Base-by-base conservation (phyloP, 2,797 vertebrate species). In the Chloroceryle inda region DNA sequence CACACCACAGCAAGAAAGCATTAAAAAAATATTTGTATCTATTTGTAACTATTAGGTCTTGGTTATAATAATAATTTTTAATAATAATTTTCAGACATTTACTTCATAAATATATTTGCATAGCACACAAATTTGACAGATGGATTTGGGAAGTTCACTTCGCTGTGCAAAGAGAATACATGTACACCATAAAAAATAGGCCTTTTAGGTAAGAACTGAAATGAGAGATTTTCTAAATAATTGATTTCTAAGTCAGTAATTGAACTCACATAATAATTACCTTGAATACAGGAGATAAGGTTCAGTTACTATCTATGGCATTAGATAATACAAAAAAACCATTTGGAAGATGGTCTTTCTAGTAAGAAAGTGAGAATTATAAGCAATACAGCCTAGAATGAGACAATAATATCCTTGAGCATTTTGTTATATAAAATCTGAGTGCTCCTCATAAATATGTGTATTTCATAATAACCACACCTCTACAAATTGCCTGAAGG, bases 221-320 rank as follows among this genome's bases (percentile, higher is more conserved):
- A 74, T 42, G 42, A 77, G 59, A 90, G 27, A 19, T 61, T 89
- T 95, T 89, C 81, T 71, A 85, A 95, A 89, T 89, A 95, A 91
- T 94, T 94, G 49, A 89, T 96, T 88, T 92, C 87, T 78, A 92
- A 92, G 80, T 14, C 49, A 83, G 59, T 50, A 85, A 37, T 56
- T 88, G 91, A 96, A 91, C 67, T 96, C 61, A 93, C 56, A 35
- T 96, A 88, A 84, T 94, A 90, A 93, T 94, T 93, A 94, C 79
- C 94, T 96, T 72, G 88, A 96, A 89, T 75, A 86, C 81, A 71
- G 71, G 62, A 74, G 67, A 93, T 92, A 92, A 89, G 87, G 91
- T 85, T 96, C 92, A 76, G 78, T 89, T 92, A 84, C 82, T 92
- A 38, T 87, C 73, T 82, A 19, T 95, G 33, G 33, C 81, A 76